These are phyloP conservation scores for Zaprionus kolodkinae DNA, from an alignment of 1,140 invertebrate species.

Conservation along the genomic window DNA sequence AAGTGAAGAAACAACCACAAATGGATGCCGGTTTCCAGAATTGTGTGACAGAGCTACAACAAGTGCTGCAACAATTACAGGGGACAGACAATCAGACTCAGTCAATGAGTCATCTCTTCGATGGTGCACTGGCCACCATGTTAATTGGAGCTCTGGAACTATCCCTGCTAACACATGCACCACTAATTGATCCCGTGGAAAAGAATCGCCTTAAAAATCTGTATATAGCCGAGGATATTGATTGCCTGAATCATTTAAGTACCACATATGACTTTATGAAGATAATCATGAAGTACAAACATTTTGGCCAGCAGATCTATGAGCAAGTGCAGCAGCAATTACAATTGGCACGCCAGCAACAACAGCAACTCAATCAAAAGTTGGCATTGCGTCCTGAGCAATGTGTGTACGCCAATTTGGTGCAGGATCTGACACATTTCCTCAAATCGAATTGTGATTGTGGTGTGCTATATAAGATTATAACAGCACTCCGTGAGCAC, in stretches of 20 bases:
- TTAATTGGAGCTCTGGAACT: conserved; percentile 83
- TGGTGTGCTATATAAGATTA: conserved; percentile 43
- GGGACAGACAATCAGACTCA: background rate
- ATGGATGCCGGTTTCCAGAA: conserved; percentile 48
- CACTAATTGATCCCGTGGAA: conserved; percentile 90
- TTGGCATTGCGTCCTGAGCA: conserved; percentile 86
- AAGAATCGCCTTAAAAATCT: conserved; percentile 89
- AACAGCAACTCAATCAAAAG: conserved; percentile 82
- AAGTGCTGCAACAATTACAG: conserved; percentile 25
- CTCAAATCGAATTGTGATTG: conserved; percentile 73
- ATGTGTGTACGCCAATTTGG: conserved; percentile 85
- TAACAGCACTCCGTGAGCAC: conserved; percentile 31
- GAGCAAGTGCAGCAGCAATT: conserved; percentile 75
- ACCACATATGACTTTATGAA: conserved; percentile 73
- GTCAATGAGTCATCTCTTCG: conserved; percentile 26
- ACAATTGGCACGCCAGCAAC: conserved; percentile 62
- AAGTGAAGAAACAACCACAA: conserved; percentile 35
- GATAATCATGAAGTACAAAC: conserved; percentile 74
- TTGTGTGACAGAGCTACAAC: conserved; percentile 38
- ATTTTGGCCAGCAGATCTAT: conserved; percentile 70
- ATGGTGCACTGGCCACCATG: conserved; percentile 50
- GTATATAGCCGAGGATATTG: conserved; percentile 88
- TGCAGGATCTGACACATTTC: conserved; percentile 75
- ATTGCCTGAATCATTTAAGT: conserved; percentile 56
- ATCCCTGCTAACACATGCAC: conserved; percentile 84